Conservation (phyloP, 1,140 invertebrate genomes). For the Drosophila ananassae region DNA sequence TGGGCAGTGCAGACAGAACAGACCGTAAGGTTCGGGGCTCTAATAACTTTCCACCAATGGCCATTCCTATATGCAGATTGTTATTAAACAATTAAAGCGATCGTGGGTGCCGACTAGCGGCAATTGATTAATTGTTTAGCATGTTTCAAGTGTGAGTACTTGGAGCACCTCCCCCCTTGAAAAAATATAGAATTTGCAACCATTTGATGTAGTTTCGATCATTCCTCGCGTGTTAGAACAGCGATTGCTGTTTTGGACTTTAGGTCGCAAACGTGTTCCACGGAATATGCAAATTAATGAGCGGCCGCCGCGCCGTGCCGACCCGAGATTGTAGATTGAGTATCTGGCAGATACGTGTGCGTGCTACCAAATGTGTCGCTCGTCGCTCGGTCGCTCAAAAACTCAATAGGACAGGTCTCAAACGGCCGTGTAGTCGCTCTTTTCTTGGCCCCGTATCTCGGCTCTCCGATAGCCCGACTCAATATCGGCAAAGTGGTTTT, state of each 20-base stretch:
- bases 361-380: slow-evolving; percentile 54
- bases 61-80: slow-evolving; percentile 41
- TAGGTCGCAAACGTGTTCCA: slow-evolving; percentile 35
- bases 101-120: slow-evolving; percentile 49
- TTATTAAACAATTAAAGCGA: slow-evolving; percentile 50
- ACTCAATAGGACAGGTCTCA: slow-evolving; percentile 57
- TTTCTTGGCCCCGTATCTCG: slow-evolving; percentile 28
- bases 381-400: slow-evolving; percentile 44
- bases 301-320: slow-evolving; percentile 28
- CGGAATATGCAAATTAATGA: slow-evolving; percentile 72
- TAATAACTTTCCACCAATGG: slow-evolving; percentile 52
- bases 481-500: slow-evolving; percentile 39
- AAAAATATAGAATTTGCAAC: slow-evolving; percentile 23
- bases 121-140: slow-evolving; percentile 63
- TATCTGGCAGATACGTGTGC: slow-evolving; percentile 65
- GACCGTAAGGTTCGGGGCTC: background rate
- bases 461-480: slow-evolving; percentile 25
- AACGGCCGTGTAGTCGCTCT: slow-evolving; percentile 31
- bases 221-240: slow-evolving; percentile 64
- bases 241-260: slow-evolving; percentile 38
- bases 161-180: slow-evolving; percentile 8
- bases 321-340: slow-evolving; percentile 34
- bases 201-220: slow-evolving; percentile 18
- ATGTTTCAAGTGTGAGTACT: slow-evolving; percentile 5
- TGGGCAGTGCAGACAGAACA: slow-evolving; percentile 73